Percentiles rank a stretch among this genome's conserved stretches.
Conservation (phyloP, 2,113 vertebrate species). For the Glaucomys volans region DNA sequence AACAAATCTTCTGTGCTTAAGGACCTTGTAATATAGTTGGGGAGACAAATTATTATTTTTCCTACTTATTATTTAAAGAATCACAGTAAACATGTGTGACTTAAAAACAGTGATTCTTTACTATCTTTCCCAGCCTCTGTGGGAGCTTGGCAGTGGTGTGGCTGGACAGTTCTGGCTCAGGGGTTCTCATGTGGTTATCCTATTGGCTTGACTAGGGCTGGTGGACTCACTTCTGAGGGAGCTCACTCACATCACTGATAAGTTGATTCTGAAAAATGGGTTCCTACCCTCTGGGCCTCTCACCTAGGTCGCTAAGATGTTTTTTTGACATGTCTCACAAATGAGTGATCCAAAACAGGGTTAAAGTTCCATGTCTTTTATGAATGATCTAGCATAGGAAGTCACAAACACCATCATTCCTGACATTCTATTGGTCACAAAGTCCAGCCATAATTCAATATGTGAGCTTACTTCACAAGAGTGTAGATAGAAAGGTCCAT, state of each 20-base stretch:
- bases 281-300: not conserved
- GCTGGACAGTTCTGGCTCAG: not conserved
- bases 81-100: not conserved
- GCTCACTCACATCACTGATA: not conserved
- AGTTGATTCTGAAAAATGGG: not conserved
- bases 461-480: not conserved
- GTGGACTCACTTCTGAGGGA: not conserved
- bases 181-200: not conserved
- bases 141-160: not conserved
- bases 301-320: not conserved
- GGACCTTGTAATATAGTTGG: not conserved
- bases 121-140: not conserved
- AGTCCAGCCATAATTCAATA: not conserved
- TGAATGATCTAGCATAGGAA: not conserved
- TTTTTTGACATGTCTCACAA: not conserved
- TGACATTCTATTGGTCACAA: not conserved
- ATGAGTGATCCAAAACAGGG: not conserved
- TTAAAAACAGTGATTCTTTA: not conserved
- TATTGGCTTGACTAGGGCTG: not conserved
- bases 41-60: not conserved
- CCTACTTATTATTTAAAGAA: constrained; percentile 10
- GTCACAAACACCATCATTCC: not conserved
- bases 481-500: not conserved
- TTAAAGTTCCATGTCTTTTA: not conserved
- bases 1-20: not conserved